Evolutionary conservation across 2,113 vertebrate species (phyloP).

Genomic region (Coptodon bakossiorum): DNA sequence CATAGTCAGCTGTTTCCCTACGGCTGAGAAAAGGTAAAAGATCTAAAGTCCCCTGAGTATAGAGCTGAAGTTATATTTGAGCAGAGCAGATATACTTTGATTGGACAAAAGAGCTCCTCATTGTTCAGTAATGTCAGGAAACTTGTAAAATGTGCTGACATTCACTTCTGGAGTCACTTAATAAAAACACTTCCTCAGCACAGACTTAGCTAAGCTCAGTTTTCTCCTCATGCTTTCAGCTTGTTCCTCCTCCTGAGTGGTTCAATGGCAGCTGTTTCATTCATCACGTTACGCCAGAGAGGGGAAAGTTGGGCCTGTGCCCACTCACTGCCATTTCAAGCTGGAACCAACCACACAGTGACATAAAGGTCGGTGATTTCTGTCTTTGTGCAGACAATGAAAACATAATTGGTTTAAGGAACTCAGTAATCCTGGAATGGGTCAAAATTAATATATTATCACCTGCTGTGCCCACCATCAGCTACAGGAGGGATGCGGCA

Average conservation of each 20-base stretch:
- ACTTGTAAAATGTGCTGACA: slow-evolving; percentile 6
- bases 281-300: not conserved
- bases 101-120: not conserved
- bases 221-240: not conserved
- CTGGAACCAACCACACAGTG: not conserved
- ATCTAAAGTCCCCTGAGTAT: not conserved
- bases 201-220: not conserved
- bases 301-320: not conserved
- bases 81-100: not conserved
- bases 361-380: not conserved
- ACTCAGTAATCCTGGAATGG: not conserved
- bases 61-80: not conserved
- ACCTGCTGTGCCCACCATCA: not conserved
- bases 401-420: not conserved
- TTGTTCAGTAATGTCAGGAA: not conserved
- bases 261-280: not conserved
- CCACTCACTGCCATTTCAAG: not conserved
- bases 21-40: not conserved
- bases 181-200: not conserved
- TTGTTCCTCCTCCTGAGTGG: not conserved
- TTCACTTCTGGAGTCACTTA: not conserved
- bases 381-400: not conserved
- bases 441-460: not conserved
- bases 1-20: not conserved
- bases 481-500: not conserved